These are phyloP conservation scores for Drosophila erecta DNA, from an alignment of 1,140 invertebrate genomes.

Conservation along the genomic window DNA sequence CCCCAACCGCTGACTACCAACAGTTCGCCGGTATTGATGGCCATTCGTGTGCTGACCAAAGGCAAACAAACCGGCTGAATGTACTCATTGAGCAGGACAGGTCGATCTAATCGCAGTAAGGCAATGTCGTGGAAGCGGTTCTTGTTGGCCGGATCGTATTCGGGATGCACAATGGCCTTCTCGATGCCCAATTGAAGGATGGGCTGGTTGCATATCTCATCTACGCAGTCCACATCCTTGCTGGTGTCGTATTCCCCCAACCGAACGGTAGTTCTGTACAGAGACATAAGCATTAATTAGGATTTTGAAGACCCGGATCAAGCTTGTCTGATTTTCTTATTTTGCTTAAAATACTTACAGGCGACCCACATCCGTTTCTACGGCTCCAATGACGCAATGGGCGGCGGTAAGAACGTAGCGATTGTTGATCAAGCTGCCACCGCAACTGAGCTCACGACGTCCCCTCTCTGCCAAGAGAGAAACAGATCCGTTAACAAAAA, in stretches of 20 bases:
- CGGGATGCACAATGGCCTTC: constrained; percentile 79
- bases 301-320: no score
- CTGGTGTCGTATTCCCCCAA: constrained; percentile 88
- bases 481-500: not conserved
- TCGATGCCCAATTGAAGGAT: constrained; percentile 76
- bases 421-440: constrained; percentile 87
- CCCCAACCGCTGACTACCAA: constrained; percentile 91
- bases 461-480: constrained; percentile 40
- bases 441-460: constrained; percentile 85
- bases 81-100: constrained; percentile 89
- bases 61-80: constrained; percentile 93
- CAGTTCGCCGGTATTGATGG: constrained; percentile 73
- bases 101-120: constrained; percentile 89
- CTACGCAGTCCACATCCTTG: constrained; percentile 86
- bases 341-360: constrained; percentile 63
- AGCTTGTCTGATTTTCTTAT: not conserved
- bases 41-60: constrained; percentile 43
- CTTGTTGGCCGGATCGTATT: constrained; percentile 61
- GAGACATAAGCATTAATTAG: no score
- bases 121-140: constrained; percentile 89
- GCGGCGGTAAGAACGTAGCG: constrained; percentile 91
- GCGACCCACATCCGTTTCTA: constrained; percentile 57
- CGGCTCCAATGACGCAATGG: constrained; percentile 91
- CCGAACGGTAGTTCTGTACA: constrained; percentile 85
- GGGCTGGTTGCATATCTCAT: constrained; percentile 68